A percentile compares a stretch with the other conserved stretches of the same genome.
Evolutionary conservation across 1,140 invertebrate species (phyloP).

Genomic region (Homarus americanus): DNA sequence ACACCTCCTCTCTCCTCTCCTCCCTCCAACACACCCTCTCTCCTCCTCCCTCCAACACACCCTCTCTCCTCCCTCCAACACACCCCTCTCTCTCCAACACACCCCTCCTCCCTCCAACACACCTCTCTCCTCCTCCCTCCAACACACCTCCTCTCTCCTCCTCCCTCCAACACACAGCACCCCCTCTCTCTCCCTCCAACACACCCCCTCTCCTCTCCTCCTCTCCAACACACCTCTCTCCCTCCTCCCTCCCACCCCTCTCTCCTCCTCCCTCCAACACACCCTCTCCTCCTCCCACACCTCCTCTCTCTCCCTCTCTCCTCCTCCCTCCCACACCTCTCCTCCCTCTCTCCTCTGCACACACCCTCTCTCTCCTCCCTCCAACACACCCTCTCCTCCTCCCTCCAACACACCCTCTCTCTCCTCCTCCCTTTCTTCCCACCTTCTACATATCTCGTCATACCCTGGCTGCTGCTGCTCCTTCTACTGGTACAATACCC

Average conservation of each 20-base stretch:
- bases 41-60: background rate
- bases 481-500: no score
- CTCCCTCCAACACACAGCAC: background rate
- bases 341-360: constrained; percentile 4
- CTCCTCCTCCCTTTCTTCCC: no score
- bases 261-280: background rate
- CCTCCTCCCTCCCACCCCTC: background rate
- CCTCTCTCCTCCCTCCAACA: background rate
- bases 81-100: background rate
- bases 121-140: background rate
- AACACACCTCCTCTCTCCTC: background rate
- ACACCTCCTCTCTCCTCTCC: background rate
- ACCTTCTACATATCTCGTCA: no score
- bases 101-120: background rate
- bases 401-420: background rate
- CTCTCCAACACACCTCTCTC: background rate
- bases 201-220: background rate
- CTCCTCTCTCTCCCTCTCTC: background rate
- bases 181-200: background rate
- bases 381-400: no score
- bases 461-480: no score
- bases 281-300: background rate
- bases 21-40: background rate
- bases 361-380: background rate
- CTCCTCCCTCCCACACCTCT: background rate